Base-by-base conservation (phyloP, 2,797 vertebrate genomes). In the Sebastolobus alascanus region DNA sequence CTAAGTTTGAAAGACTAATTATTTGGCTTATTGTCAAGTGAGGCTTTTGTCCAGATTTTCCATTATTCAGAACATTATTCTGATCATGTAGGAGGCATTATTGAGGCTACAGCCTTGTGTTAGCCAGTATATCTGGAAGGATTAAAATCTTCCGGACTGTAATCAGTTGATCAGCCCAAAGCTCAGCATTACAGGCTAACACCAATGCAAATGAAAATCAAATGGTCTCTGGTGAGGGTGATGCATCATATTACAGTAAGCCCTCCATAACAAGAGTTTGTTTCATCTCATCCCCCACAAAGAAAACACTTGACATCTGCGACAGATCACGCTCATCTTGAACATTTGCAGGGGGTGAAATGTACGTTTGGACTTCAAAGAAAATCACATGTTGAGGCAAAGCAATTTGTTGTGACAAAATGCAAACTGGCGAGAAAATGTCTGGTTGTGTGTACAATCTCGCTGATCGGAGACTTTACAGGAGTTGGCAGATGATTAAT, bases 91-190 rank as follows among this genome's bases (percentile, higher is more conserved):
- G 73, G 72, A 85, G 73, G 59, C 82, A 76, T 89, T 84, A 70
- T 9, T 80, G 72, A 77, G 73, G 68, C 58, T 77, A 12, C 69
- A 80, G 68, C 74, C 72, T 75, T 85, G 67, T 89, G 80, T 90
- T 73, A 85, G 83, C 27, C 76, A 66, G 35, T 79, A 37, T 65
- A 80, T 89, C 80, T 81, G 58, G 25, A 74, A 35, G 80, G 88
- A 93, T 87, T 89, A 86, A 90, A 92, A 88, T 83, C 82, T 84
- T 67, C 70, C 74, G 77, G 58, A 68, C 65, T 82, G 77, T 89
- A 84, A 89, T 91, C 82, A 90, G 86, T 87, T 86, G 73, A 87
- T 82, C 85, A 85, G 82, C 61, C 59, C 66, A 67, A 59, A 80
- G 86, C 89, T 79, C 72, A 63, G 76, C 33, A 64, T 77, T 79